These are phyloP conservation scores for Phyllostomus hastatus DNA, from an alignment of 2,113 vertebrate genomes.

Conservation along the genomic window DNA sequence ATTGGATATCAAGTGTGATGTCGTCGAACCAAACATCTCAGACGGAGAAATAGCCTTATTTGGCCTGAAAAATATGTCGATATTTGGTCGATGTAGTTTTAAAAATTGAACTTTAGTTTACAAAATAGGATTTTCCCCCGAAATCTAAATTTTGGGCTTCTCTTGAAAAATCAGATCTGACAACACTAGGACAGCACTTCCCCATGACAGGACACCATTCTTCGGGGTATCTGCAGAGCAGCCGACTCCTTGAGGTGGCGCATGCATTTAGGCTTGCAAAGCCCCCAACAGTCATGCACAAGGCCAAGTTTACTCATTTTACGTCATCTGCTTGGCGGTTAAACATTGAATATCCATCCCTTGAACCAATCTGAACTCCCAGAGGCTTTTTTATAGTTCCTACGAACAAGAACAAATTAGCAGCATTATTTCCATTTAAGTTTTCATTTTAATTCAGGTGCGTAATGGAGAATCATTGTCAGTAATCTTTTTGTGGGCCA, in stretches of 20 bases:
- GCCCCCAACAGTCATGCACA: not conserved
- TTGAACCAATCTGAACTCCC: not conserved
- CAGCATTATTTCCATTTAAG: not conserved
- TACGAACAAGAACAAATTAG: not conserved
- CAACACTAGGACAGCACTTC: not conserved
- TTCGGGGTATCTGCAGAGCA: not conserved
- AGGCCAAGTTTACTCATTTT: not conserved
- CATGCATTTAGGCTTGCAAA: not conserved
- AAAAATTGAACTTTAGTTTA: not conserved
- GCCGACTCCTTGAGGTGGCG: not conserved
- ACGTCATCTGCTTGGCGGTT: not conserved
- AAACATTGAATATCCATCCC: not conserved
- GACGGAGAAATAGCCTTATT: not conserved
- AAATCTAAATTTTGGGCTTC: not conserved
- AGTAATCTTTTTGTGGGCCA: not conserved
- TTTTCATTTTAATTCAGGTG: constrained; percentile 9
- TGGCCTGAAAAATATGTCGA: not conserved
- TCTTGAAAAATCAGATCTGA: not conserved
- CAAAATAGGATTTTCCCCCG: not conserved
- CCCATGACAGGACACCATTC: not conserved
- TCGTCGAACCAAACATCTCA: not conserved
- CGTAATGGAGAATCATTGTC: not conserved
- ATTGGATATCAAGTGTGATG: not conserved
- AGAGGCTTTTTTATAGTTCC: not conserved
- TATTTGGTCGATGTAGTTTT: not conserved